Percentiles rank a stretch among this genome's conserved stretches.
phyloP scores from a whole-genome alignment of 2,113 vertebrate genomes.

The Mustela nigripes region DNA sequence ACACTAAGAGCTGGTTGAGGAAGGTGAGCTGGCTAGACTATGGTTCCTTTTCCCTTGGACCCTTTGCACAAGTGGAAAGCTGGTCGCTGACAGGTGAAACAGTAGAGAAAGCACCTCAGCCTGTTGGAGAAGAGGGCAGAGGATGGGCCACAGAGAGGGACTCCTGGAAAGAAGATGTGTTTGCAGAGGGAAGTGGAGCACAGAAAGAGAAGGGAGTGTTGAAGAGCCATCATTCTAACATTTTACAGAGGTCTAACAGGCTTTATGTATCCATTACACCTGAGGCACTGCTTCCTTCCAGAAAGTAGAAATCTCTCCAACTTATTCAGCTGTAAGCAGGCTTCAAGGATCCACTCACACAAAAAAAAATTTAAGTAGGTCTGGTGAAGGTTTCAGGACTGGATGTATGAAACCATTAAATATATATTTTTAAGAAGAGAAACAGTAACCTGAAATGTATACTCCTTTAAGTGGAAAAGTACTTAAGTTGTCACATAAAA shows the following conservation, averaged over 20 bases:
- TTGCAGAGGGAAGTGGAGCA: too few relatives aligned
- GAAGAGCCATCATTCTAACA: too few relatives aligned
- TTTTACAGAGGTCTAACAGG: too few relatives aligned
- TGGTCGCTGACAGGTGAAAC: background rate
- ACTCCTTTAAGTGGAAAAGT: background rate
- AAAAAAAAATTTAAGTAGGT: background rate
- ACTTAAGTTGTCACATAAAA: slow-evolving; percentile 1
- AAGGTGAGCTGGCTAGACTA: background rate
- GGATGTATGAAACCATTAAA: too few relatives aligned
- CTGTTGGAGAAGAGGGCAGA: background rate
- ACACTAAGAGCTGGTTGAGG: background rate
- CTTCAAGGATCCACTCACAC: too few relatives aligned
- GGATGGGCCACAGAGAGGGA: background rate
- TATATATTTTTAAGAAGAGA: background rate
- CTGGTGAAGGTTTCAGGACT: too few relatives aligned
- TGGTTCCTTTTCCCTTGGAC: background rate
- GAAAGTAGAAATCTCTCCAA: too few relatives aligned
- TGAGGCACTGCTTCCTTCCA: too few relatives aligned
- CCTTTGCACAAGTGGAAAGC: background rate
- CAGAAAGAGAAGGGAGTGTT: too few relatives aligned
- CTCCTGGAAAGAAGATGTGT: background rate
- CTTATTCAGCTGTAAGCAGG: too few relatives aligned
- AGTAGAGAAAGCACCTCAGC: background rate
- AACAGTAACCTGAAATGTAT: slow-evolving; percentile 16
- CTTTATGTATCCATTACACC: too few relatives aligned